Evolutionary conservation across 1,140 invertebrate species (phyloP).

Genomic region (Drosophila bifasciata): DNA sequence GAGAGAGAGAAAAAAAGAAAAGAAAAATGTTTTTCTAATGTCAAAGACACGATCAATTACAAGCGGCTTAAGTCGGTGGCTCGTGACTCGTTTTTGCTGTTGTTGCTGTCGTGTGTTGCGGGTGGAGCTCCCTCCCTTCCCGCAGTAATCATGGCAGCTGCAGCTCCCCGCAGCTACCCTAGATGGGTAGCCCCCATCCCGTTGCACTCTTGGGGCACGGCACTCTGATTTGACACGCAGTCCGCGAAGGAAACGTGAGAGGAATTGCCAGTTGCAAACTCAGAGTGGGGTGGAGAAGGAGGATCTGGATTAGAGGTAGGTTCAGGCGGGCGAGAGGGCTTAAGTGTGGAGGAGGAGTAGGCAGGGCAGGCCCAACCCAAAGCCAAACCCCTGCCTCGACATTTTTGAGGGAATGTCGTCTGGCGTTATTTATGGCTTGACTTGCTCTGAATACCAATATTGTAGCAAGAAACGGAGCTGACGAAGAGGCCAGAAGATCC

Average conservation of each 20-base stretch:
- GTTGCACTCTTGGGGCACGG: conserved; percentile 1
- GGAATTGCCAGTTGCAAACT: conserved; percentile 13
- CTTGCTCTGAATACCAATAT: conserved; percentile 49
- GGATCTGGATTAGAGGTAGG: conserved; percentile 6
- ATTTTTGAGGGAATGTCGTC: conserved; percentile 26
- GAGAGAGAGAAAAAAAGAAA: conserved; percentile 11
- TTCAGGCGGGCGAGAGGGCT: not conserved
- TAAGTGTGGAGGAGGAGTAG: conserved; percentile 6
- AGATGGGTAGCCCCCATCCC: not conserved
- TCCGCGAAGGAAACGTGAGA: conserved; percentile 34
- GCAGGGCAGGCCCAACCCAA: conserved; percentile 11
- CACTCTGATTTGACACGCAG: conserved; percentile 52
- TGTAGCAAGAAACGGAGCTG: not conserved
- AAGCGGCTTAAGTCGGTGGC: conserved; percentile 54
- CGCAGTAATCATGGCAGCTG: conserved; percentile 8
- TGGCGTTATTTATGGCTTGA: conserved; percentile 43
- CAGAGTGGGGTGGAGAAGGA: not conserved
- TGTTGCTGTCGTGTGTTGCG: conserved; percentile 23
- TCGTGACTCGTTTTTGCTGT: conserved; percentile 42
- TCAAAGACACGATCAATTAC: conserved; percentile 66
- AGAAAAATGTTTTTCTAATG: conserved; percentile 55
- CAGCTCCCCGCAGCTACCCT: conserved; percentile 4
- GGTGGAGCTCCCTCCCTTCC: conserved; percentile 4
- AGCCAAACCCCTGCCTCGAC: conserved; percentile 20
- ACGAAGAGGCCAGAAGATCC: conserved; percentile 9